A percentile compares a stretch with the other conserved stretches of the same genome.
Evolutionary conservation across 2,797 vertebrate species (phyloP).

Genomic region (Gallinago nigripennis): DNA sequence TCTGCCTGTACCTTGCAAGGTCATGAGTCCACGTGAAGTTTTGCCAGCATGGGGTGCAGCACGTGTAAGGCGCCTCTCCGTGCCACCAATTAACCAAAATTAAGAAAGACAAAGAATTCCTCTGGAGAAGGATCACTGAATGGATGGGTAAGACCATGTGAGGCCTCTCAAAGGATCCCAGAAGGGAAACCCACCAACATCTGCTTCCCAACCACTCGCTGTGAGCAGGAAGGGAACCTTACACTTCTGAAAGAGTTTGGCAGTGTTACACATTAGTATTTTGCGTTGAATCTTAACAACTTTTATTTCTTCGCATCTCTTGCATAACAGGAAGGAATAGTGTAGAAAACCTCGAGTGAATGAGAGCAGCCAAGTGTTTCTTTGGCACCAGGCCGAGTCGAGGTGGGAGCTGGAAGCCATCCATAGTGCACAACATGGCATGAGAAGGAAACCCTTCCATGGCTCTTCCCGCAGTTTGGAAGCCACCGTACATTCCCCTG

Average conservation of each 20-base stretch:
- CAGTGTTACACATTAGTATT: background rate
- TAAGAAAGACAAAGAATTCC: background rate
- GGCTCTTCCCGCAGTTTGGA: background rate
- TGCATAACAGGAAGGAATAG: background rate
- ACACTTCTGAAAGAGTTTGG: background rate
- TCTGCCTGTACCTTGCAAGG: background rate
- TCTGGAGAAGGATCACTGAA: background rate
- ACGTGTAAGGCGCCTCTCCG: background rate
- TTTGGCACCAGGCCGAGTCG: background rate
- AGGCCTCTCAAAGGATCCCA: background rate
- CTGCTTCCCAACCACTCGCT: background rate
- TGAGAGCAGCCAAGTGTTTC: background rate
- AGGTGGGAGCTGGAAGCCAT: constrained; percentile 5
- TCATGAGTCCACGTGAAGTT: background rate
- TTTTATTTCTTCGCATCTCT: background rate
- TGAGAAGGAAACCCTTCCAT: background rate
- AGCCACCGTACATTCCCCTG: background rate
- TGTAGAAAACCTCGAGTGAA: background rate
- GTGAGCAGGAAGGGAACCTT: background rate
- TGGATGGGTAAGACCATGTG: background rate
- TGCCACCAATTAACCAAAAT: background rate
- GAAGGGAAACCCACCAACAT: background rate
- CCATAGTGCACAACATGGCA: background rate
- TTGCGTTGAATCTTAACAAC: background rate
- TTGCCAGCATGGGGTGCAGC: background rate